phyloP scores from a whole-genome alignment of 2,113 vertebrate genomes.

The Paralichthys olivaceus region DNA sequence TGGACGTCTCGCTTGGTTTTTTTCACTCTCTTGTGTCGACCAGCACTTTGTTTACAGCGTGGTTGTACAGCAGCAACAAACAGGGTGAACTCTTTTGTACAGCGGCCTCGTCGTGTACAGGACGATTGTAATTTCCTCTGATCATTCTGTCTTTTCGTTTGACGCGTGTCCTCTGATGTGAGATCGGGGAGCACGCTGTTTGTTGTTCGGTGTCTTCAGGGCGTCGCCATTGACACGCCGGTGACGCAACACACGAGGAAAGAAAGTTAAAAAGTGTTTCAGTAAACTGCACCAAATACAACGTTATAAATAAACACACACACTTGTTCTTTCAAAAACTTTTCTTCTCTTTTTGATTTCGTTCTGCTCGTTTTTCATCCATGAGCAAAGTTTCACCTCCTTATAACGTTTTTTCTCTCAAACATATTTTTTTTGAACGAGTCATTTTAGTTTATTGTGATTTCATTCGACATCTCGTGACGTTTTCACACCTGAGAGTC shows the following conservation, averaged over 20 bases:
- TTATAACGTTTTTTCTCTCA: not conserved
- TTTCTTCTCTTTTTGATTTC: not conserved
- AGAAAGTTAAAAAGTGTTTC: not conserved
- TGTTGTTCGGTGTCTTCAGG: not conserved
- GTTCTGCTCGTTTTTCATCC: not conserved
- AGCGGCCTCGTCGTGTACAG: constrained; percentile 56
- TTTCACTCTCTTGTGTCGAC: constrained; percentile 32
- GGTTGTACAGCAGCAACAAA: constrained; percentile 57
- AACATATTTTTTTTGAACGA: not conserved
- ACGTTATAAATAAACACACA: not conserved
- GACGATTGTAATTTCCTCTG: constrained; percentile 61
- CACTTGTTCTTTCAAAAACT: not conserved
- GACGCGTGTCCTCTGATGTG: constrained; percentile 12
- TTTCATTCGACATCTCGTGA: no score
- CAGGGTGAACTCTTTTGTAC: constrained; percentile 61
- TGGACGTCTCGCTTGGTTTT: constrained; percentile 4
- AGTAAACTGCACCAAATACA: constrained; percentile 7
- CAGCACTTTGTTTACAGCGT: constrained; percentile 36
- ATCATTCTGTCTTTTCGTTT: constrained; percentile 10
- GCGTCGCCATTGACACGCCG: not conserved
- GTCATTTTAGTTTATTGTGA: no score
- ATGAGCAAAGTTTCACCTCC: not conserved
- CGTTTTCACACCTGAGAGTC: no score
- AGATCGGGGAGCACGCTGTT: not conserved
- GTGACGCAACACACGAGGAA: not conserved